Base-by-base conservation (phyloP, 1,140 invertebrate species). In the Drosophila insularis region DNA sequence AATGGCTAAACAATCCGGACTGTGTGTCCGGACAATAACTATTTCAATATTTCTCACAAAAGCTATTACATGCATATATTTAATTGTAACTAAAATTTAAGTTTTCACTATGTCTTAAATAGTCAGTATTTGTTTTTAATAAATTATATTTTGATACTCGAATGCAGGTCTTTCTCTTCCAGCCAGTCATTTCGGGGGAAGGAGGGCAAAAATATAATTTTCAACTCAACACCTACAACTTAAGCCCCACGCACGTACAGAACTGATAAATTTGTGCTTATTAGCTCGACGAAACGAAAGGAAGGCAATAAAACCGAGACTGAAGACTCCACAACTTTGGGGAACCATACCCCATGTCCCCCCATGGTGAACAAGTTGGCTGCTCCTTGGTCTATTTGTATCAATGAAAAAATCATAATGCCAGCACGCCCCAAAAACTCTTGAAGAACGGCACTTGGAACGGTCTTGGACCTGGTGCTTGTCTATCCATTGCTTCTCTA, bases 331-430 rank as follows among this genome's bases (percentile, higher is more conserved):
- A 35, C 32, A 35, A 35, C 32, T 35, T 35, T 35, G 32, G 32
- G 32, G 32, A 35, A 1, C 27, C 0, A 27, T 27, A 5, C 23
- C 32, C 32, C 8, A n/a, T n/a, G n/a, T n/a, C 32, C 1, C 32
- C 32, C 4, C 32, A 8, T 35, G 32, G 8, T 35, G 32, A 35
- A 5, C 27, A 27, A 27, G 71, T 58, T 50, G 56, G 39, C 62
- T 46, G 17, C 8, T 50, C 17, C 43, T 50, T 59, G 39, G 43
- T 70, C 76, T 82, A 89, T 87, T 87, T 87, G 84, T 87, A 87
- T 87, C 84, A 87, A 87, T 87, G 82, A 89, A 80, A 87, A 84
- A 89, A 87, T 87, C 80, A 87, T 87, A 89, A 80, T 89, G 72
- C 76, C 72, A 89, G 84, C 80, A 82, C 76, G 84, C 84, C 81